Base-by-base conservation (phyloP, 2,888 invertebrate genomes). In the Agrochola lychnidis region DNA sequence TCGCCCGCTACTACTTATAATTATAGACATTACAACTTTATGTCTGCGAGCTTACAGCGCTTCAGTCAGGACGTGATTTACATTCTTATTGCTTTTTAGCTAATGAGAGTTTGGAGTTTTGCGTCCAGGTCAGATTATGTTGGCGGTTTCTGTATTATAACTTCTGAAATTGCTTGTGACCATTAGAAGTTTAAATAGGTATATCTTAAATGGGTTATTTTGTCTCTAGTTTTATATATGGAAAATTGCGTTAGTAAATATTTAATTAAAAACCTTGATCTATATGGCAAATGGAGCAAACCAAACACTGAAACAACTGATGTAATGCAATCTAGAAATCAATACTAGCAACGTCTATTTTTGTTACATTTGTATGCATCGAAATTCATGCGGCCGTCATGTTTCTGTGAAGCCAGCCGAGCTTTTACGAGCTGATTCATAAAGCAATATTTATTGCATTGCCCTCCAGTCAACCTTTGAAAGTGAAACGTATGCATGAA, bases 1-100 rank as follows among this genome's bases (percentile, higher is more conserved):
- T 89, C 87, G 86, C 84, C 56, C 66, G 62, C 68, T 78, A 73
- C 78, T 73, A 70, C 78, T 82, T 78, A 73, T 85, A 85, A 82
- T 82, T 84, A 84, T 82, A 85, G 72, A 82, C 61, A 66, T 63
- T 70, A 70, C 80, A 84, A 84, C 82, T 78, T 85, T 78, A 73
- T 72, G 71, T 62, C 69, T 85, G 59, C 64, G 59, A 72, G 69
- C 71, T 73, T 74, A 73, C 64, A 48, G n/a, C 57, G 63, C 71
- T 76, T 80, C 59, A 42, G 61, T 69, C 48, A 53, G 48, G 64
- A 76, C 70, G 81, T 70, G 63, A 71, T 82, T 81, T 56, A 66
- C 57, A 66, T 81, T 84, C 51, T 66, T 69, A 81, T 73, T 81
- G 30, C 73, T 73, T 77, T 69, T 74, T 74, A 66, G 45, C 57